Percentiles rank a stretch among this genome's conserved stretches.
Conservation (phyloP, 2,797 vertebrate species). For the Tragelaphus eurycerus region DNA sequence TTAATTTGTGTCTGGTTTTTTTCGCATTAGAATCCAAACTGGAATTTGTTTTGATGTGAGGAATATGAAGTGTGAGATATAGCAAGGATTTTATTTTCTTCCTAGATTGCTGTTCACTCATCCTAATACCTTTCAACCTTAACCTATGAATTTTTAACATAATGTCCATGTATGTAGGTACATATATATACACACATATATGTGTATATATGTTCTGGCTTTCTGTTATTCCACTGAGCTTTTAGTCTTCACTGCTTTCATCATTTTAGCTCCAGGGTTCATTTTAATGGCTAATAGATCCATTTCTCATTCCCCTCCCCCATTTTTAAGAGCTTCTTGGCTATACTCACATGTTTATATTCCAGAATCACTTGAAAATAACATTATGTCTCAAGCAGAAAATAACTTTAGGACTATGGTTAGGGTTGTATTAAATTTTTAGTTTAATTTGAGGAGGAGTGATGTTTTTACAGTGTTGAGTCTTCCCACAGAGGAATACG, state of each 20-base stretch:
- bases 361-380: slow-evolving; percentile 42
- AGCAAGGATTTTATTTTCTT: neutral
- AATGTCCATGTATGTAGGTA: neutral
- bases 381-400: slow-evolving; percentile 12
- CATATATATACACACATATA: neutral
- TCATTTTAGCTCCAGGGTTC: neutral
- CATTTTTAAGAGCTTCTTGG: neutral
- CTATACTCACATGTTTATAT: neutral
- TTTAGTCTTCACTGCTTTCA: neutral
- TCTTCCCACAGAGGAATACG: slow-evolving; percentile 32
- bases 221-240: neutral
- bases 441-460: slow-evolving; percentile 42
- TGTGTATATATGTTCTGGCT: neutral
- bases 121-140: neutral
- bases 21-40: neutral
- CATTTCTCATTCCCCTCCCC: neutral
- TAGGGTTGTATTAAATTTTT: neutral
- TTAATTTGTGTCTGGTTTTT: neutral
- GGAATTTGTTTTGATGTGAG: neutral
- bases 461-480: neutral
- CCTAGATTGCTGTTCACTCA: neutral
- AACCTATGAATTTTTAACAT: neutral
- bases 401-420: slow-evolving; percentile 27
- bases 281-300: neutral
- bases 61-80: neutral